A percentile compares a stretch with the other conserved stretches of the same genome.
Conservation (phyloP, 2,113 vertebrate genomes). For the Neodontobutis hainanensis region DNA sequence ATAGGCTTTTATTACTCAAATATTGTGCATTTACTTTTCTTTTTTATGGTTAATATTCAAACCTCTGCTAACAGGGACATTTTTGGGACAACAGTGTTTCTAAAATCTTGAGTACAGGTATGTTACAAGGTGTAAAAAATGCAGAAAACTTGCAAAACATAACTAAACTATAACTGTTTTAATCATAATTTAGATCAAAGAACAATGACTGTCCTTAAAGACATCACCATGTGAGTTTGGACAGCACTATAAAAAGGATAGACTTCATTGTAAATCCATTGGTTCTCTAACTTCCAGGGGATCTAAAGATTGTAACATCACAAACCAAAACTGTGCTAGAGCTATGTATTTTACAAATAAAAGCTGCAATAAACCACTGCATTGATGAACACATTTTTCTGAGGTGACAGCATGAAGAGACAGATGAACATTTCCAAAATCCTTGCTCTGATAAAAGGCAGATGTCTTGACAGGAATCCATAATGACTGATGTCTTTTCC, state of each 20-base stretch:
- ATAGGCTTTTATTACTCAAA: no score
- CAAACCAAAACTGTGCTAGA: conserved; percentile 27
- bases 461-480: conserved; percentile 76
- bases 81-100: no score
- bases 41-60: no score
- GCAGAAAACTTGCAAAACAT: no score
- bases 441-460: conserved; percentile 79
- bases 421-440: conserved; percentile 68
- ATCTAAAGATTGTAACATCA: conserved; percentile 37
- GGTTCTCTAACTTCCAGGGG: conserved; percentile 28
- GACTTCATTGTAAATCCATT: conserved; percentile 29
- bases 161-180: no score
- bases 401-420: conserved; percentile 68
- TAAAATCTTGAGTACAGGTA: no score
- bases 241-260: conserved; percentile 40
- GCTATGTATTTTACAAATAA: conserved; percentile 38
- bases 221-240: not conserved
- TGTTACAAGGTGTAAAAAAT: no score
- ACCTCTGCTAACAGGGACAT: no score
- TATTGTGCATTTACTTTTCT: no score
- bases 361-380: conserved; percentile 38
- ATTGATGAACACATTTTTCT: conserved; percentile 57
- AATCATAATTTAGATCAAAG: no score
- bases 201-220: no score
- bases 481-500: conserved; percentile 63